Percentiles rank a stretch among this genome's conserved stretches.
These are phyloP conservation scores for Centropristis striata DNA, from an alignment of 2,113 vertebrate genomes.

Conservation along the genomic window DNA sequence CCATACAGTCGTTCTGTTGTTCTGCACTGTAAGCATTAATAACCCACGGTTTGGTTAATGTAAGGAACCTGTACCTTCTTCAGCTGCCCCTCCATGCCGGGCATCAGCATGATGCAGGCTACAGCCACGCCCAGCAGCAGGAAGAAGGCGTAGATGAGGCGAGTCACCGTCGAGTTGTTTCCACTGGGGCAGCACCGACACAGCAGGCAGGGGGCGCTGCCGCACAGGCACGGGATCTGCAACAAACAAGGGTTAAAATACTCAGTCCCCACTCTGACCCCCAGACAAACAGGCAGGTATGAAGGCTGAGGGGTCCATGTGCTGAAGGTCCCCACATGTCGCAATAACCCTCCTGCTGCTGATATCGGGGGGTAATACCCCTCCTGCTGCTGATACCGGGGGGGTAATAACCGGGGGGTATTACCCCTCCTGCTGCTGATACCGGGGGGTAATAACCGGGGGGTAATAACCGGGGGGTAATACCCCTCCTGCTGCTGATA, in stretches of 20 bases:
- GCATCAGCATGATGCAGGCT: slow-evolving; percentile 96
- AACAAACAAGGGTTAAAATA: background rate
- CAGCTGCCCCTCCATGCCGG: slow-evolving; percentile 97
- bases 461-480: too few relatives aligned
- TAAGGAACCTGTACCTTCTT: slow-evolving; percentile 90
- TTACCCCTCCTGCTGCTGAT: too few relatives aligned
- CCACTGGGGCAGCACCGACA: slow-evolving; percentile 98
- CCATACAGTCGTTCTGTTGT: background rate
- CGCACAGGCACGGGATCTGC: slow-evolving; percentile 96
- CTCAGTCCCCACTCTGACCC: too few relatives aligned
- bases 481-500: too few relatives aligned
- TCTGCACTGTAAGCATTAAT: background rate
- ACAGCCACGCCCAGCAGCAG: slow-evolving; percentile 93
- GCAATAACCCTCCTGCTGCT: background rate
- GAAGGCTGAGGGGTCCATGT: too few relatives aligned
- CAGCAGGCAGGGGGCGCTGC: slow-evolving; percentile 96
- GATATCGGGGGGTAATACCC: too few relatives aligned
- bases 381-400: background rate
- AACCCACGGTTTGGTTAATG: background rate
- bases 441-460: too few relatives aligned
- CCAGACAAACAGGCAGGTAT: background rate
- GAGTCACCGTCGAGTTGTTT: slow-evolving; percentile 97
- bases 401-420: too few relatives aligned
- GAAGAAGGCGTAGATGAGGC: slow-evolving; percentile 95
- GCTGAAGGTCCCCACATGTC: background rate